Conservation (phyloP, 1,140 invertebrate genomes). For the Brachionus koreanus region DNA sequence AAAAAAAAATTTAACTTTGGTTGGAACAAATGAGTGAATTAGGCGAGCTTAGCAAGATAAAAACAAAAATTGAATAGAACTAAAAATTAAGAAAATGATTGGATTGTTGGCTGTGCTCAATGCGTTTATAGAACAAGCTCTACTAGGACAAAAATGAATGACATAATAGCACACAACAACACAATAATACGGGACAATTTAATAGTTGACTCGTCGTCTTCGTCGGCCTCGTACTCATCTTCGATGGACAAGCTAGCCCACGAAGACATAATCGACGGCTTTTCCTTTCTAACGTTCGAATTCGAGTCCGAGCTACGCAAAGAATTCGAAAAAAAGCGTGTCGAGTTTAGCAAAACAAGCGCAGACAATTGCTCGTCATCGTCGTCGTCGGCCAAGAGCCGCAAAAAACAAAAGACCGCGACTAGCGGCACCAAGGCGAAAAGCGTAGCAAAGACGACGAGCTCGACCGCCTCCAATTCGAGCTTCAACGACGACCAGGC, state of each 20-base stretch:
- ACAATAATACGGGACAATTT: not conserved
- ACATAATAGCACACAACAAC: not conserved
- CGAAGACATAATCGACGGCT: constrained; percentile 19
- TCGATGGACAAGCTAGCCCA: not conserved
- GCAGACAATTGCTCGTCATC: not conserved
- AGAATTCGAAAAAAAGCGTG: not conserved
- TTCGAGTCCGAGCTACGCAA: not conserved
- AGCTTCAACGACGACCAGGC: not conserved
- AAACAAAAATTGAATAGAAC: too few relatives aligned
- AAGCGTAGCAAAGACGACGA: not conserved
- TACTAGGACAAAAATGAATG: not conserved
- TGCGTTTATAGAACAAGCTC: not conserved
- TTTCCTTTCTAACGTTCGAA: constrained; percentile 3
- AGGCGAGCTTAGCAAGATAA: too few relatives aligned
- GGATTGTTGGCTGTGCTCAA: not conserved
- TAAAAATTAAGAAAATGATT: not conserved
- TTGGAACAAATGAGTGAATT: too few relatives aligned
- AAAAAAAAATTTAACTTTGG: too few relatives aligned
- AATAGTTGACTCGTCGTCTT: not conserved
- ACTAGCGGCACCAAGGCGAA: not conserved
- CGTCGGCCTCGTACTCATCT: not conserved
- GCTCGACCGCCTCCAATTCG: not conserved
- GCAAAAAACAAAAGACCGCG: not conserved
- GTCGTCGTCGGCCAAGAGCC: not conserved
- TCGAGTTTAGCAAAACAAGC: not conserved